These are phyloP conservation scores for Schizothorax lantsangensis DNA, from an alignment of 2,797 vertebrate genomes.

Conservation along the genomic window DNA sequence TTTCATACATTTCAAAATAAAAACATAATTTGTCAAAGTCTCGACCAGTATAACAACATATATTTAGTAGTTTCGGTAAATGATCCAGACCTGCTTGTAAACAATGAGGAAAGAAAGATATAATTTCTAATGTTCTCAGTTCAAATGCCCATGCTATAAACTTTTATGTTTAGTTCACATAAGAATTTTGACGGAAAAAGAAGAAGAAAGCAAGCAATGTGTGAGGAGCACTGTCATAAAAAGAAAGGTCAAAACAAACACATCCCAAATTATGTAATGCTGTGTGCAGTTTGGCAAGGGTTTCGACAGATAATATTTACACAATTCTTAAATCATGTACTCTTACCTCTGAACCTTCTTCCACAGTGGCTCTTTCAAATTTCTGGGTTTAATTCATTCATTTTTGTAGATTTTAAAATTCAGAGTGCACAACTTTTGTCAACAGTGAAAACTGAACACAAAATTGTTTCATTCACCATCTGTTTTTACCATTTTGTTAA, in stretches of 20 bases:
- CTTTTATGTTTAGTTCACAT: too few species aligned
- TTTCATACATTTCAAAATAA: background rate
- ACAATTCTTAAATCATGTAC: background rate
- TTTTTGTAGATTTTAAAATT: background rate
- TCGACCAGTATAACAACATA: background rate
- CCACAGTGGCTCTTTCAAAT: background rate
- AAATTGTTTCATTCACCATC: background rate
- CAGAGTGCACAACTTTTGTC: background rate
- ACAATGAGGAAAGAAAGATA: background rate
- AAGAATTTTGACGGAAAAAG: too few species aligned
- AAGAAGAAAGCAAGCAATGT: background rate
- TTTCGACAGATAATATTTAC: background rate
- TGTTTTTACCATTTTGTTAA: background rate
- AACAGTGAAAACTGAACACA: background rate
- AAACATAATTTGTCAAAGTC: background rate
- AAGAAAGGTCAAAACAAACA: background rate
- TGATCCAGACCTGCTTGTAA: background rate
- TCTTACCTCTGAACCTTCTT: background rate
- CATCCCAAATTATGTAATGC: background rate
- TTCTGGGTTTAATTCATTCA: background rate
- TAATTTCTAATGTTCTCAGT: background rate
- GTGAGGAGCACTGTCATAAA: background rate
- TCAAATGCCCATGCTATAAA: background rate
- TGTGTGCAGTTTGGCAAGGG: background rate
- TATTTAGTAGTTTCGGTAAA: conserved; percentile 1